A percentile compares a stretch with the other conserved stretches of the same genome.
These are phyloP conservation scores for Corythornis vintsioides DNA, from an alignment of 2,113 vertebrate species.

Conservation along the genomic window DNA sequence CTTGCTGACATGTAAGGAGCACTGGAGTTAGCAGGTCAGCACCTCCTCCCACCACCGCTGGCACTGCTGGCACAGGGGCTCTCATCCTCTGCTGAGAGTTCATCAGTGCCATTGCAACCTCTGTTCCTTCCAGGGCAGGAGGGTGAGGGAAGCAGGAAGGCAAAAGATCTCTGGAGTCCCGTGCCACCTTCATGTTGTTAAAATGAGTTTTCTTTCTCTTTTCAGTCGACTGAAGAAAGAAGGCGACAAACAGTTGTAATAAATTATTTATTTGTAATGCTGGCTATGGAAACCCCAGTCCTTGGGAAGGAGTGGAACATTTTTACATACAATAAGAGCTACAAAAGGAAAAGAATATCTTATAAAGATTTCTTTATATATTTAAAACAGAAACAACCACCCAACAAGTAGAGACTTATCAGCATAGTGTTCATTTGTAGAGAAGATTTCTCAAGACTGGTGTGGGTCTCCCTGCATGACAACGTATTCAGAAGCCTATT, in stretches of 20 bases:
- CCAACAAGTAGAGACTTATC: slow-evolving; percentile 75
- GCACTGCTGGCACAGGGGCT: not conserved
- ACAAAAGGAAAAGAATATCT: slow-evolving; percentile 82
- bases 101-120: not conserved
- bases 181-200: not conserved
- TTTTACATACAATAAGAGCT: slow-evolving; percentile 81
- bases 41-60: not conserved
- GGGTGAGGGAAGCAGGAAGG: not conserved
- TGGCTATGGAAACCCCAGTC: slow-evolving; percentile 82
- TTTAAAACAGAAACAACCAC: slow-evolving; percentile 70
- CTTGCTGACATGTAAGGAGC: not conserved
- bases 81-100: not conserved
- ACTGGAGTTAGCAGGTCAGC: not conserved
- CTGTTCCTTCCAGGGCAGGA: not conserved
- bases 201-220: slow-evolving; percentile 58
- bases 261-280: slow-evolving; percentile 80
- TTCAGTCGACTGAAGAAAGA: slow-evolving; percentile 99
- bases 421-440: slow-evolving; percentile 86
- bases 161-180: not conserved
- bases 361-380: slow-evolving; percentile 83
- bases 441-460: slow-evolving; percentile 86
- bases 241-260: slow-evolving; percentile 98
- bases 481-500: slow-evolving; percentile 77
- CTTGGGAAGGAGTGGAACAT: slow-evolving; percentile 78
- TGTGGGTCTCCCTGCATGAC: slow-evolving; percentile 93